Conservation (phyloP, 2,797 vertebrate genomes). For the Crocidura indochinensis region DNA sequence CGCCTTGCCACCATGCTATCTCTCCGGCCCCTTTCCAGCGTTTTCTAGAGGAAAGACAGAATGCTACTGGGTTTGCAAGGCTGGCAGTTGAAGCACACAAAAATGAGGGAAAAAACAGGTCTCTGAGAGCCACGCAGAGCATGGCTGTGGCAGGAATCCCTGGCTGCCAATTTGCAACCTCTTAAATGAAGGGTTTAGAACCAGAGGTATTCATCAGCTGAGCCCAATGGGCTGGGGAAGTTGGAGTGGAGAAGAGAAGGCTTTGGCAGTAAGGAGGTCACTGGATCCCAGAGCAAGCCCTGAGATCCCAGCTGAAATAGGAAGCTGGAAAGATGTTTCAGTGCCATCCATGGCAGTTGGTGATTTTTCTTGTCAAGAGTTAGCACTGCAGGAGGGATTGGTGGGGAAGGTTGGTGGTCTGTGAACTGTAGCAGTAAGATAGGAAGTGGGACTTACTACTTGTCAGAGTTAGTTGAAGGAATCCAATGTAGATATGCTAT, state of each 20-base stretch:
- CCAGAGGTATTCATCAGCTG: not conserved
- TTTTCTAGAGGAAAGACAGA: conserved; percentile 37
- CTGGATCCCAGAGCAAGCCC: not conserved
- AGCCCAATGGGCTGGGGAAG: conserved; percentile 45
- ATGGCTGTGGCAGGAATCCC: conserved; percentile 31
- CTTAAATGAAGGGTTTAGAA: conserved; percentile 51
- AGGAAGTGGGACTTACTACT: not conserved
- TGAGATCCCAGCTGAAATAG: conserved; percentile 44
- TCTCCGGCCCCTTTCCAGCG: not conserved
- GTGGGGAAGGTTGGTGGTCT: not conserved
- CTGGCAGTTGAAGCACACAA: conserved; percentile 41
- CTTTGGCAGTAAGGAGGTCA: conserved; percentile 2
- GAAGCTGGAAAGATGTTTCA: conserved; percentile 47
- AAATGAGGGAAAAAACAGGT: not conserved
- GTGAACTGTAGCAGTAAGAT: not conserved
- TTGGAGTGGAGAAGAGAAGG: not conserved
- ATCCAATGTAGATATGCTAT: not conserved
- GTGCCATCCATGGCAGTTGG: not conserved
- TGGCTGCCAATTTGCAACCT: conserved; percentile 62
- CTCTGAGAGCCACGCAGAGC: conserved; percentile 30
- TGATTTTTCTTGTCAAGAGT: conserved; percentile 66
- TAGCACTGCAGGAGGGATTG: conserved; percentile 28
- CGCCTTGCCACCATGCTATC: too few relatives aligned
- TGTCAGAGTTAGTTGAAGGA: not conserved
- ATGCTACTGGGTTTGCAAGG: conserved; percentile 27